Base-by-base conservation (phyloP, 2,113 vertebrate genomes). In the Bubalus kerabau region DNA sequence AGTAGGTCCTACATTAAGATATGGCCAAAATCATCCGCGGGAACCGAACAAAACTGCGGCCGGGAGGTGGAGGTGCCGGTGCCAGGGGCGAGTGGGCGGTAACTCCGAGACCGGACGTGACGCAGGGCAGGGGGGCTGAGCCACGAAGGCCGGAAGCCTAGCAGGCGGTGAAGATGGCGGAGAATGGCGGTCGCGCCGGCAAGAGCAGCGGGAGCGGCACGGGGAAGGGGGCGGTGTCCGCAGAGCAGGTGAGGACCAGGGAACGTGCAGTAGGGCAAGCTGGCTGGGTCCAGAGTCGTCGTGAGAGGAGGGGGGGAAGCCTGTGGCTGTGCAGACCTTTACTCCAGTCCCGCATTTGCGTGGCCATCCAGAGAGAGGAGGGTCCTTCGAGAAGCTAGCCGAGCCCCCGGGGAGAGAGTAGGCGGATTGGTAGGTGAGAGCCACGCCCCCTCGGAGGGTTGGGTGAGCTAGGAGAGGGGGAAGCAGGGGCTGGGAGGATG, bases 101-200 rank as follows among this genome's bases (percentile, higher is more conserved):
- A 56, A 76, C 87, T 43, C 8, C 28, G 4, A 6, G 48, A 12
- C 87, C 87, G 97, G 98, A 96, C 19, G 97, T 98, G 98, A 97
- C 97, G 97, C 52, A 82, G 15, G 15, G 52, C 24, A 84, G 28
- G 26, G 26, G 59, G 26, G 64, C 46, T 5, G 52, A 7, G 46
- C 15, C 4, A 59, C 57, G 64, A 78, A 40, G n/a, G 62, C 83
- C 36, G 94, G 97, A 96, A 94, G 50, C 86, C 74, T 59, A 23
- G 91, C 71, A 48, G 91, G 97, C 74, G 88, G 81, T 40, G 86
- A 96, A 98, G 82, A 98, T 98, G 98, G 98, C 98, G 98, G 98
- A 98, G 13, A 59, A 26, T 28, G 87, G 96, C 94, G 94, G 97
- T 60, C 96, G 97, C 88, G 26, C 80, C 5, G 96, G 94, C 92